Evolutionary conservation across 2,888 invertebrate genomes (phyloP).

Genomic region (Polia nebulosa): DNA sequence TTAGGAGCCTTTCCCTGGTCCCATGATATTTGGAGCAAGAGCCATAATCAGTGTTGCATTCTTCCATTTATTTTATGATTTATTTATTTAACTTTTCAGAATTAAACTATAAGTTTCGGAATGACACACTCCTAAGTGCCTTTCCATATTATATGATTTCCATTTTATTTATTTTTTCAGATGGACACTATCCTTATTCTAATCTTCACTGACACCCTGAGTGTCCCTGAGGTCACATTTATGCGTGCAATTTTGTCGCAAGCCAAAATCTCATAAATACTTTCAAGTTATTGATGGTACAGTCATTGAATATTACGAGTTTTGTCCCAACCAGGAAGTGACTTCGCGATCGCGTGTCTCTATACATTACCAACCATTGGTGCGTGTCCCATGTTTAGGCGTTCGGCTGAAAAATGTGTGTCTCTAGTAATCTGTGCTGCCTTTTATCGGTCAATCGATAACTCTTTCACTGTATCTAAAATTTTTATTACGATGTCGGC

Average conservation of each 20-base stretch:
- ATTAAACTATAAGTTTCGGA: too few relatives aligned
- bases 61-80: not conserved
- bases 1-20: not conserved
- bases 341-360: slow-evolving; percentile 79
- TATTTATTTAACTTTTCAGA: too few relatives aligned
- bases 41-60: not conserved
- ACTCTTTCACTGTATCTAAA: slow-evolving; percentile 37
- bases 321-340: slow-evolving; percentile 81
- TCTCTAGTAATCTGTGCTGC: slow-evolving; percentile 68
- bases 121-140: too few relatives aligned
- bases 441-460: slow-evolving; percentile 81
- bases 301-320: slow-evolving; percentile 84
- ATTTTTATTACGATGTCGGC: not conserved
- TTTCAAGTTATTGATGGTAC: slow-evolving; percentile 72
- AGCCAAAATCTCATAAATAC: slow-evolving; percentile 67
- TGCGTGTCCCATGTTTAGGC: slow-evolving; percentile 80
- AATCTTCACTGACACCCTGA: slow-evolving; percentile 6
- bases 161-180: not conserved
- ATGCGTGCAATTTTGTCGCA: slow-evolving; percentile 46
- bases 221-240: slow-evolving; percentile 35
- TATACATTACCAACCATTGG: slow-evolving; percentile 72
- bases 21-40: not conserved
- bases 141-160: too few relatives aligned
- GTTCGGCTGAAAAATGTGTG: slow-evolving; percentile 79
- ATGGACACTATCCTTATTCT: not conserved